Percentiles rank a stretch among this genome's conserved stretches.
These are phyloP conservation scores for Belgica antarctica DNA, from an alignment of 2,888 invertebrate species.

Conservation along the genomic window DNA sequence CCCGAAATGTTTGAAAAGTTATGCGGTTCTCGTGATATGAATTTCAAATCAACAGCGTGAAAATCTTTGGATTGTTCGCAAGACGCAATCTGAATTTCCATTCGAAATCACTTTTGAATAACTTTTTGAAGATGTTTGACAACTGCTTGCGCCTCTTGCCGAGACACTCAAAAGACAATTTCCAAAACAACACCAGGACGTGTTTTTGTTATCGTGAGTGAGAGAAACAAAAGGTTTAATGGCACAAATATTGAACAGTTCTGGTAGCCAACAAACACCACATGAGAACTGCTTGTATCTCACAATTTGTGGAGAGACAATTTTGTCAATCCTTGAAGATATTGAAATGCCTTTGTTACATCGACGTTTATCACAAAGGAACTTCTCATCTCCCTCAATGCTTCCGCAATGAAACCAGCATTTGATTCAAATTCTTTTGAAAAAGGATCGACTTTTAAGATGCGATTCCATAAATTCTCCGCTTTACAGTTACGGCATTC, in stretches of 20 bases:
- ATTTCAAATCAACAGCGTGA: constrained; percentile 7
- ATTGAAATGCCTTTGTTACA: constrained; percentile 23
- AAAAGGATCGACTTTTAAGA: background rate
- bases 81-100: constrained; percentile 13
- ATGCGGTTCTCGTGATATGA: background rate
- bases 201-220: constrained; percentile 17
- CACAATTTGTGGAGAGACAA: background rate
- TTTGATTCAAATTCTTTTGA: constrained; percentile 32
- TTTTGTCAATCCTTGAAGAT: background rate
- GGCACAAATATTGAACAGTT: constrained; percentile 16
- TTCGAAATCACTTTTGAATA: constrained; percentile 18
- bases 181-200: background rate
- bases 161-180: background rate
- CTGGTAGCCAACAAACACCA: constrained; percentile 23
- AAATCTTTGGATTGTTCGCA: constrained; percentile 3
- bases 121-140: background rate
- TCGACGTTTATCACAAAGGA: background rate
- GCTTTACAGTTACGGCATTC: constrained; percentile 32
- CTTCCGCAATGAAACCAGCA: constrained; percentile 30
- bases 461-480: constrained; percentile 18
- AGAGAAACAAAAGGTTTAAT: constrained; percentile 33
- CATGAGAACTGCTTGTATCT: constrained; percentile 16
- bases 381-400: constrained; percentile 31
- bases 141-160: constrained; percentile 1
- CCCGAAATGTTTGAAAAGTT: background rate